phyloP scores from a whole-genome alignment of 2,888 invertebrate genomes.

The Eupithecia subfuscata region DNA sequence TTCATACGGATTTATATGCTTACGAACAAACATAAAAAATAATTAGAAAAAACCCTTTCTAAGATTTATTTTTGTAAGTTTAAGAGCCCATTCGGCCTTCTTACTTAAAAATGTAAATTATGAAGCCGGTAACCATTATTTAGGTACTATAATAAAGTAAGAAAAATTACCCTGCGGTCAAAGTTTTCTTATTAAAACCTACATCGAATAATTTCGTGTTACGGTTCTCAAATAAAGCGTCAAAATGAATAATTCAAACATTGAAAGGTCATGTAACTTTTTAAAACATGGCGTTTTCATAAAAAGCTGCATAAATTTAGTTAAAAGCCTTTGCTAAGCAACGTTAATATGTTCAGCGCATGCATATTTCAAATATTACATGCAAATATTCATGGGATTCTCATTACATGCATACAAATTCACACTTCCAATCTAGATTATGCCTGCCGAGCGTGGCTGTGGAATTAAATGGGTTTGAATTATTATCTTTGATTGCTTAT shows the following conservation, averaged over 20 bases:
- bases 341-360: conserved; percentile 9
- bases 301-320: conserved; percentile 1
- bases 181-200: conserved; percentile 13
- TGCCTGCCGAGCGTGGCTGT: background rate
- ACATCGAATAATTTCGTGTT: conserved; percentile 4
- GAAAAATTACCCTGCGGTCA: conserved; percentile 8
- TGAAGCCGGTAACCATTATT: conserved; percentile 11
- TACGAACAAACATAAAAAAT: background rate
- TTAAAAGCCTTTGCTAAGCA: conserved; percentile 4
- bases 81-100: background rate
- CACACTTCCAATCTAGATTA: conserved; percentile 16
- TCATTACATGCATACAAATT: conserved; percentile 30
- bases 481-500: background rate
- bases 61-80: conserved; percentile 10
- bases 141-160: background rate
- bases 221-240: background rate
- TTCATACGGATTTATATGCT: background rate
- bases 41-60: conserved; percentile 6
- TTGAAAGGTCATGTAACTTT: conserved; percentile 1
- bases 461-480: background rate
- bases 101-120: conserved; percentile 13
- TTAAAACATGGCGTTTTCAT: conserved; percentile 1
- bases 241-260: conserved; percentile 4
- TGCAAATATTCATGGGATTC: conserved; percentile 27
- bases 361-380: conserved; percentile 21